These are phyloP conservation scores for Menidia menidia DNA, from an alignment of 2,797 vertebrate genomes.

Conservation along the genomic window DNA sequence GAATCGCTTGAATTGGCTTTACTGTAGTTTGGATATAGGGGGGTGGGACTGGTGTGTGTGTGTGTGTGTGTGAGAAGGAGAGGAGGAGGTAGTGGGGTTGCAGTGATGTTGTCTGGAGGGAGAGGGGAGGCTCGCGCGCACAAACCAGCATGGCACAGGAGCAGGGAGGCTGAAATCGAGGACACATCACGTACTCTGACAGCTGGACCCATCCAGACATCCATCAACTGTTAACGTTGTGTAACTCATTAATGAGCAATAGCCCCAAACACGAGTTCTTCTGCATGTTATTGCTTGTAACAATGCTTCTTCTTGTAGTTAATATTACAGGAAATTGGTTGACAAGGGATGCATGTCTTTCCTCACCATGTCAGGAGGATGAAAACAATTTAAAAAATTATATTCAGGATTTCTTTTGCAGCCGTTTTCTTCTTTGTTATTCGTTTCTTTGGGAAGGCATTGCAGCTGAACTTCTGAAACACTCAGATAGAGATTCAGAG, in stretches of 20 bases:
- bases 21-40: slow-evolving; percentile 66
- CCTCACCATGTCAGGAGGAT: background rate
- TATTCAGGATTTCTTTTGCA: background rate
- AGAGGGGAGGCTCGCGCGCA: slow-evolving; percentile 31
- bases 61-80: slow-evolving; percentile 26
- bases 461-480: background rate
- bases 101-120: slow-evolving; percentile 58
- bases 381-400: background rate
- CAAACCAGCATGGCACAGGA: slow-evolving; percentile 42
- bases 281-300: background rate
- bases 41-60: slow-evolving; percentile 57
- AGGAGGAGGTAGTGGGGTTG: slow-evolving; percentile 14
- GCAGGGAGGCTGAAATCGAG: slow-evolving; percentile 49
- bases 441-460: no score
- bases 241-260: slow-evolving; percentile 38
- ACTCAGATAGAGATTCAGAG: background rate
- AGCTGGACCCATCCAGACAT: slow-evolving; percentile 48
- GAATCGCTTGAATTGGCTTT: slow-evolving; percentile 75
- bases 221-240: slow-evolving; percentile 45
- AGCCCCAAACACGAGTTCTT: slow-evolving; percentile 13
- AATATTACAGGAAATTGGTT: background rate
- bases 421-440: background rate
- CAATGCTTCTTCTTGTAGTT: background rate
- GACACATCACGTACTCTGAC: slow-evolving; percentile 52
- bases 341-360: background rate